These are phyloP conservation scores for Parelbella ahira DNA, from an alignment of 2,888 invertebrate species.

Conservation along the genomic window DNA sequence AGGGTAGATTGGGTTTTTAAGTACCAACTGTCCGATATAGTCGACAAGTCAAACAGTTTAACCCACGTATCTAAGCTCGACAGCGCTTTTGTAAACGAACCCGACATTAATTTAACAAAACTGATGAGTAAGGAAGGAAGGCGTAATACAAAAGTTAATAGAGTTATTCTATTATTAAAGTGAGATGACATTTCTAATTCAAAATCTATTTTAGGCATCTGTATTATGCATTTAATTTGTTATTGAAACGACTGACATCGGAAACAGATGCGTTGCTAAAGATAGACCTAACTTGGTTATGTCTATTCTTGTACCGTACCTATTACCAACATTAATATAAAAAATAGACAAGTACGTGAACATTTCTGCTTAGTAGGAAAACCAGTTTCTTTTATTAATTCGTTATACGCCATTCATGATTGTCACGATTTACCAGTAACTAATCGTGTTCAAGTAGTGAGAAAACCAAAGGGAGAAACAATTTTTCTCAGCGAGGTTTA, in stretches of 20 bases:
- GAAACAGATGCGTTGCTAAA: too few species aligned
- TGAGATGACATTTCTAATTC: conserved; percentile 5
- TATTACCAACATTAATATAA: too few species aligned
- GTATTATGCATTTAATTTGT: too few species aligned
- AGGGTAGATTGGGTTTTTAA: conserved; percentile 15
- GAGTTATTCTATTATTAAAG: conserved; percentile 8
- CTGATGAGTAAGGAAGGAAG: conserved; percentile 11
- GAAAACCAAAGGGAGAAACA: conserved; percentile 11
- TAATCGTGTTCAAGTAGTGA: conserved; percentile 5
- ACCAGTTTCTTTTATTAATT: too few species aligned
- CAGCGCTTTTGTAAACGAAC: conserved; percentile 16
- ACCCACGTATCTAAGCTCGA: conserved; percentile 38
- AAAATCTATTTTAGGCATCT: neutral
- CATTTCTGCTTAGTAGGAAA: too few species aligned
- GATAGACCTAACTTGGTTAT: too few species aligned
- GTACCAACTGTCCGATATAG: conserved; percentile 13
- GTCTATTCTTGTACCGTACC: too few species aligned
- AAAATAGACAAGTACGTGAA: too few species aligned
- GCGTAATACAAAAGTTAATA: conserved; percentile 5
- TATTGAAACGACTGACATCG: too few species aligned
- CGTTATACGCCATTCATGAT: too few species aligned
- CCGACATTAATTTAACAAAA: conserved; percentile 15
- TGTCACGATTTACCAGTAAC: conserved; percentile 2
- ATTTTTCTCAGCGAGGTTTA: conserved; percentile 18
- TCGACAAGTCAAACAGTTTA: conserved; percentile 58